Percentiles rank a stretch among this genome's conserved stretches.
These are phyloP conservation scores for Pinna nobilis DNA, from an alignment of 1,140 invertebrate species.

Conservation along the genomic window DNA sequence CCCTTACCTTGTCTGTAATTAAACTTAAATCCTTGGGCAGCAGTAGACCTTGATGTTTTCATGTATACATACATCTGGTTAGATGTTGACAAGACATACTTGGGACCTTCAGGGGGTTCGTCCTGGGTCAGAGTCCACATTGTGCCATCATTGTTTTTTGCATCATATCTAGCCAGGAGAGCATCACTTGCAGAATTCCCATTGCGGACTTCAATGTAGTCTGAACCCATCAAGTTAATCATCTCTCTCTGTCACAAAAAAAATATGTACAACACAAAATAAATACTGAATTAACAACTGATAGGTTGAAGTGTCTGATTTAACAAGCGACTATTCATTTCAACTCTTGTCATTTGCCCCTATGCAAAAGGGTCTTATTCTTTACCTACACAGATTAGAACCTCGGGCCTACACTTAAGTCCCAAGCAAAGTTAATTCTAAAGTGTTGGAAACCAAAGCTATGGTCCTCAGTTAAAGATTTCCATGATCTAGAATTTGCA, in stretches of 20 bases:
- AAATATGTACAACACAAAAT: not conserved
- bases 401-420: no score
- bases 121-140: not conserved
- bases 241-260: constrained; percentile 37
- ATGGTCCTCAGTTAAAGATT: no score
- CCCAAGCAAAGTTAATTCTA: no score
- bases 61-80: constrained; percentile 42
- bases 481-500: no score
- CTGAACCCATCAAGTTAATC: constrained; percentile 42
- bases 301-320: no score
- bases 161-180: constrained; percentile 34
- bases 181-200: constrained; percentile 31
- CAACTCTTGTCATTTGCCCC: no score
- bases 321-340: no score
- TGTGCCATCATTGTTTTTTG: constrained; percentile 31
- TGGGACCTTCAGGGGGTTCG: constrained; percentile 13
- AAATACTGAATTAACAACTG: no score
- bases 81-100: constrained; percentile 48
- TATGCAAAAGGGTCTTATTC: no score
- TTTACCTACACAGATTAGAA: no score
- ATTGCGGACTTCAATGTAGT: constrained; percentile 45
- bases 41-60: constrained; percentile 27
- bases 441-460: no score
- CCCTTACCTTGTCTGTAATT: constrained; percentile 48
- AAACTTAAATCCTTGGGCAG: constrained; percentile 44